These are phyloP conservation scores for Drepanosiphum platanoidis DNA, from an alignment of 2,888 invertebrate genomes.

Conservation along the genomic window DNA sequence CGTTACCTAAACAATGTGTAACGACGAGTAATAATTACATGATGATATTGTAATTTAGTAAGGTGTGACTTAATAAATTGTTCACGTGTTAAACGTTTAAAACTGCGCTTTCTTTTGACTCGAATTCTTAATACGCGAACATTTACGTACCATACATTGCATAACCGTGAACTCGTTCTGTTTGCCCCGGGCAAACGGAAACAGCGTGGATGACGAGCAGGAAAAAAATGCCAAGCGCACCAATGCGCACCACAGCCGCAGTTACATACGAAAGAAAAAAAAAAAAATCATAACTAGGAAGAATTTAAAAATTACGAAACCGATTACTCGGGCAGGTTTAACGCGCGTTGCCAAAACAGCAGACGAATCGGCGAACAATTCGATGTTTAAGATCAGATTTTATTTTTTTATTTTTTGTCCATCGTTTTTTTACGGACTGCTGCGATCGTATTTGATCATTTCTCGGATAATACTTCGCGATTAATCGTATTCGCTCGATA, in stretches of 20 bases:
- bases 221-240: slow-evolving; percentile 33
- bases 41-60: slow-evolving; percentile 20
- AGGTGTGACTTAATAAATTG: slow-evolving; percentile 26
- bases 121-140: slow-evolving; percentile 6
- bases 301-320: slow-evolving; percentile 11
- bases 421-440: too few relatives aligned
- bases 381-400: too few relatives aligned
- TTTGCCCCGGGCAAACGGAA: slow-evolving; percentile 39
- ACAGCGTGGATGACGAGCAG: neutral
- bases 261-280: too few relatives aligned
- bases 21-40: neutral
- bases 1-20: too few relatives aligned
- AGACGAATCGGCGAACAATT: neutral
- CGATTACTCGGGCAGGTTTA: neutral
- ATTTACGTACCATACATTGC: neutral
- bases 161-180: slow-evolving; percentile 34
- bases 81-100: slow-evolving; percentile 17
- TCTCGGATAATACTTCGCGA: too few relatives aligned
- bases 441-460: too few relatives aligned
- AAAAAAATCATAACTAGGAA: neutral
- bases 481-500: too few relatives aligned
- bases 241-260: neutral
- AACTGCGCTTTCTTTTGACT: slow-evolving; percentile 29
- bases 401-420: too few relatives aligned
- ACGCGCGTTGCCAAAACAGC: neutral